phyloP scores from a whole-genome alignment of 2,113 vertebrate genomes.

The Myotis brandtii region DNA sequence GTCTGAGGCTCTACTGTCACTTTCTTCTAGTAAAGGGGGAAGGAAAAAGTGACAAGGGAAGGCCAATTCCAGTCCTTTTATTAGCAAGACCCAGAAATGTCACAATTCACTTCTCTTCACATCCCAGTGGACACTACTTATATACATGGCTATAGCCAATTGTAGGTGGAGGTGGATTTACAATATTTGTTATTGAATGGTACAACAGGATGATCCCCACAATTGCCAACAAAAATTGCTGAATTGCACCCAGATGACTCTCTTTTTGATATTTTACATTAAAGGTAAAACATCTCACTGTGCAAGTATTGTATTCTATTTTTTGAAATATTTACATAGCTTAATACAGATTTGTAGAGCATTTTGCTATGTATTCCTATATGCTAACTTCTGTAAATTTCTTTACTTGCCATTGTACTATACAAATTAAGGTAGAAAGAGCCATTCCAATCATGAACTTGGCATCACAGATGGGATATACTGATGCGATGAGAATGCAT shows the following conservation, averaged over 20 bases:
- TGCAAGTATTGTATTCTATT: background rate
- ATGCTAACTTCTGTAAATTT: background rate
- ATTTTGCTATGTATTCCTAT: background rate
- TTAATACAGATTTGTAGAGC: background rate
- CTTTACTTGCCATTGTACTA: background rate
- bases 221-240: background rate
- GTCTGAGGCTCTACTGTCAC: background rate
- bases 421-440: background rate
- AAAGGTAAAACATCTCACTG: background rate
- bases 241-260: background rate
- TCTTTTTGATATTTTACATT: background rate
- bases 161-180: background rate
- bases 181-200: background rate
- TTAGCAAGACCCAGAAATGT: slow-evolving; percentile 44
- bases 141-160: background rate
- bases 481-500: background rate
- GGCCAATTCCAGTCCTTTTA: background rate
- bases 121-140: background rate
- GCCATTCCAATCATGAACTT: background rate
- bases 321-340: background rate
- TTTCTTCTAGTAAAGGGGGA: background rate
- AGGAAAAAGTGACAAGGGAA: background rate
- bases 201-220: background rate
- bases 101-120: background rate
- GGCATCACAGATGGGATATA: background rate